A percentile compares a stretch with the other conserved stretches of the same genome.
Conservation (phyloP, 2,888 invertebrate species). For the Glaucopsyche alexis region DNA sequence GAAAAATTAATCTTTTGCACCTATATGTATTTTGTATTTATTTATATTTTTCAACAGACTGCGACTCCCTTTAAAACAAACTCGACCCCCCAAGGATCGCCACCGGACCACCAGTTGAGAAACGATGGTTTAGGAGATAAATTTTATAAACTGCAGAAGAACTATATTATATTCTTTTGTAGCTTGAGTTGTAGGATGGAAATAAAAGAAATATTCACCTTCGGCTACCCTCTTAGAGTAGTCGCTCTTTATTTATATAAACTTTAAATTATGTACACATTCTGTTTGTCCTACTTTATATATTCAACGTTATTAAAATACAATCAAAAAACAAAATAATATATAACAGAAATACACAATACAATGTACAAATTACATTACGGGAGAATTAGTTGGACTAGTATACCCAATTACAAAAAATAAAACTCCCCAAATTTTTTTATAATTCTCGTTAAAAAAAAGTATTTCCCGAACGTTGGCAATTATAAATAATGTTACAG, state of each 20-base stretch:
- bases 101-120: too few relatives aligned
- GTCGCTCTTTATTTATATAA: slow-evolving; percentile 77
- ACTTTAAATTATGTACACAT: slow-evolving; percentile 80
- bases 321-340: slow-evolving; percentile 71
- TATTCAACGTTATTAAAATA: slow-evolving; percentile 77
- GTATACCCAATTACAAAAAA: slow-evolving; percentile 76
- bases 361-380: slow-evolving; percentile 67
- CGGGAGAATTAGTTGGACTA: slow-evolving; percentile 70
- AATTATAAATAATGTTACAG: slow-evolving; percentile 55
- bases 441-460: slow-evolving; percentile 44
- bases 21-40: too few relatives aligned
- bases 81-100: too few relatives aligned
- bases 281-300: slow-evolving; percentile 75
- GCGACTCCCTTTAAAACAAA: too few relatives aligned
- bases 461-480: slow-evolving; percentile 73
- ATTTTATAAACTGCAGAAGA: background rate
- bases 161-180: background rate
- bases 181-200: background rate
- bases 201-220: background rate
- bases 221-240: slow-evolving; percentile 69
- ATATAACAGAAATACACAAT: slow-evolving; percentile 73
- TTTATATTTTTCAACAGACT: too few relatives aligned
- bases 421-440: slow-evolving; percentile 61
- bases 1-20: too few relatives aligned
- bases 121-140: too few relatives aligned